Conservation (phyloP, 2,888 invertebrate genomes). For the Sesia bembeciformis region DNA sequence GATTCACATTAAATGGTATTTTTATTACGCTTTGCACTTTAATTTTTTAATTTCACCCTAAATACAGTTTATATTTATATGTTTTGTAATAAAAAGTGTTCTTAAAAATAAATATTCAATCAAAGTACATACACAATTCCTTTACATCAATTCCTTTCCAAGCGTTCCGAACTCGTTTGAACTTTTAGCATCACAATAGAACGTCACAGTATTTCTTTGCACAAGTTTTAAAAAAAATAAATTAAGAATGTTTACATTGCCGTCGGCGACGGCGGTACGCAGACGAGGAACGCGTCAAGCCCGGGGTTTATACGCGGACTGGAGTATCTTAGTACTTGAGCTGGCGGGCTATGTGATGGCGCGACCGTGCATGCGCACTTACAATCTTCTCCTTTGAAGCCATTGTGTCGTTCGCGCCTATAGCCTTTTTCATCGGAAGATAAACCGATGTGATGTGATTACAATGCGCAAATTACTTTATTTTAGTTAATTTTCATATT, state of each 20-base stretch:
- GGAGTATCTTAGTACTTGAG: conserved; percentile 23
- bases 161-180: neutral
- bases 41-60: neutral
- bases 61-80: too few species aligned
- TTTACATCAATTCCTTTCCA: too few species aligned
- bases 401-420: conserved; percentile 33
- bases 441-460: too few species aligned
- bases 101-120: too few species aligned
- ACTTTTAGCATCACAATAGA: conserved; percentile 10
- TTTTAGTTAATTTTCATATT: neutral
- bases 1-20: conserved; percentile 39
- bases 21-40: conserved; percentile 27
- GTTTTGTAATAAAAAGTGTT: too few species aligned
- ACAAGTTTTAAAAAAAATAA: conserved; percentile 25
- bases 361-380: conserved; percentile 60
- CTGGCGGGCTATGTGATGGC: conserved; percentile 29
- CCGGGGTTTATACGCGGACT: conserved; percentile 42
- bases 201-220: conserved; percentile 25
- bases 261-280: conserved; percentile 14
- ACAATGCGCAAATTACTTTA: neutral
- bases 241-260: conserved; percentile 36
- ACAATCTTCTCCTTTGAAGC: conserved; percentile 42
- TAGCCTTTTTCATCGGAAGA: neutral
- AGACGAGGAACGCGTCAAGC: conserved; percentile 28
- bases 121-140: too few species aligned